Evolutionary conservation across 35 echinoderm and acorn worm species (phyloP), one percentile per base, ranked within the genome.

Genomic region (Anneissia japonica): DNA sequence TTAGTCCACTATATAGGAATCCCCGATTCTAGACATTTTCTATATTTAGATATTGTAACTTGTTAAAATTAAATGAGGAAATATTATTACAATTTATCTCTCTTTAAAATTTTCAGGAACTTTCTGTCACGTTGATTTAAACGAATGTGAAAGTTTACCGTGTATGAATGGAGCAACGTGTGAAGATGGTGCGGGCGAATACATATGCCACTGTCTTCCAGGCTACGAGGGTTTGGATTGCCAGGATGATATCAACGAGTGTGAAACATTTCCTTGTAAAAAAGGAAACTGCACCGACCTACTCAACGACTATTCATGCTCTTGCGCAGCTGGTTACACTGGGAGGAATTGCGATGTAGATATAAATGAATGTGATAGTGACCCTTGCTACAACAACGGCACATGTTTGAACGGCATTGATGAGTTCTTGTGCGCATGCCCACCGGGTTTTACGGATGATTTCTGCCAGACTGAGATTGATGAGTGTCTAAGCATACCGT

Each of bases 221-320:
- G 90, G 90, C 4, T 92, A 88, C 79, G 73, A 37, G 19, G 90
- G 81, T 23, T 35, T 19, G 2, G 28, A 30, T 0, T 92, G 90
- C 79, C 30, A 88, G 37, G 79, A 36, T 5, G 80, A 92, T 12
- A 77, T 92, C 26, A 73, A 87, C 43, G 85, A 92, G 39, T 92
- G 90, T 72, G 31, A 39, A 11, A 83, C 80, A 21, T 30, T 35
- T 7, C 90, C 85, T 10, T 92, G 90, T 84, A 79, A 84, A 46
- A 85, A 80, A 13, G 90, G 31, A 0, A 46, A 29, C 46, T 92
- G 90, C 32, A 88, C 35, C 14, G 77, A 92, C 38, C 56, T 91
- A 16, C 31, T 87, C 39, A 73, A 80, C 75, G 46, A 46, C 0
- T 91, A 85, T 26, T 30, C 23, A 31, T 91, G 89, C 35, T 72